Conservation (phyloP, 1,140 invertebrate genomes). For the Drosophila takahashii region DNA sequence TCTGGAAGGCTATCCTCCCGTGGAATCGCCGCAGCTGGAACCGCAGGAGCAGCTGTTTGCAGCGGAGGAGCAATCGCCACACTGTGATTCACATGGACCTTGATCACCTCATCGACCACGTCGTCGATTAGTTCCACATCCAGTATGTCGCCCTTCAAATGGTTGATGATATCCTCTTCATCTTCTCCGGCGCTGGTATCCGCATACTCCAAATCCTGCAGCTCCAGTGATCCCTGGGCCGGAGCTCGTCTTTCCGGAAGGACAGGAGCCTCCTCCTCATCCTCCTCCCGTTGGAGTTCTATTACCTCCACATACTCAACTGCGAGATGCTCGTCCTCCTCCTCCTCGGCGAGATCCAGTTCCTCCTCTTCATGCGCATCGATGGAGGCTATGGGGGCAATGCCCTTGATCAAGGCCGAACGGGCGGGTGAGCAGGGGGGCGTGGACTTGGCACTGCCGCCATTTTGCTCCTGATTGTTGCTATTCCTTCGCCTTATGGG, state of each 20-base stretch:
- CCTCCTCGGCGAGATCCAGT: slow-evolving; percentile 30
- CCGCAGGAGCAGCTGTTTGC: background rate
- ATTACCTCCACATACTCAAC: slow-evolving; percentile 56
- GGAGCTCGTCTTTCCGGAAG: slow-evolving; percentile 66
- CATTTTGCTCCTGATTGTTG: slow-evolving; percentile 43
- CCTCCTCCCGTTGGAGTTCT: slow-evolving; percentile 16
- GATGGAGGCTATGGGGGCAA: slow-evolving; percentile 76
- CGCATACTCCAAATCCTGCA: slow-evolving; percentile 86
- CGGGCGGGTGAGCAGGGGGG: slow-evolving; percentile 72
- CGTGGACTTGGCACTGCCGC: slow-evolving; percentile 67
- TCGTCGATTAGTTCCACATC: slow-evolving; percentile 62
- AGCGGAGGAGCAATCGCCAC: slow-evolving; percentile 4
- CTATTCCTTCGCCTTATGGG: slow-evolving; percentile 72
- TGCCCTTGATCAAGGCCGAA: slow-evolving; percentile 55
- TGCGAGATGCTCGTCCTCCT: slow-evolving; percentile 60
- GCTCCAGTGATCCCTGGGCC: slow-evolving; percentile 54
- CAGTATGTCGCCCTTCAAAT: slow-evolving; percentile 70
- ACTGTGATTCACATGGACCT: slow-evolving; percentile 57
- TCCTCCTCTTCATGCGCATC: slow-evolving; percentile 70
- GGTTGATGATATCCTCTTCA: slow-evolving; percentile 84
- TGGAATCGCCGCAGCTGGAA: slow-evolving; percentile 35
- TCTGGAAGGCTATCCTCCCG: slow-evolving; percentile 85
- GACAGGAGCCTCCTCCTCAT: slow-evolving; percentile 58
- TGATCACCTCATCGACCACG: slow-evolving; percentile 75
- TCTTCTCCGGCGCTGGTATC: slow-evolving; percentile 86